A percentile compares a stretch with the other conserved stretches of the same genome.
phyloP scores from a whole-genome alignment of 2,113 vertebrate species.

The Phalacrocorax brasilianus region DNA sequence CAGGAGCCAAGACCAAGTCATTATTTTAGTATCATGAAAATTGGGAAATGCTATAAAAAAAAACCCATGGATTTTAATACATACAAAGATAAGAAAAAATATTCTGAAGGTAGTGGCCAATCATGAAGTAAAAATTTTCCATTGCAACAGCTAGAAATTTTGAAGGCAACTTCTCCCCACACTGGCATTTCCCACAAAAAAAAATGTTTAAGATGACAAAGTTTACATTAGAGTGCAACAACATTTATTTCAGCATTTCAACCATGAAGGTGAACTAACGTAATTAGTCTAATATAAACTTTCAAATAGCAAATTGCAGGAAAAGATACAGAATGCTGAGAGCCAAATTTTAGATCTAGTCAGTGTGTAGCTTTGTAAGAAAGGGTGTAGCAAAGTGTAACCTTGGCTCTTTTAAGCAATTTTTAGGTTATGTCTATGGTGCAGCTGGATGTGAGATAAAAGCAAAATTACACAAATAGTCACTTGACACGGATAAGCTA shows the following conservation, averaged over 20 bases:
- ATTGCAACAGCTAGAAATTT: not conserved
- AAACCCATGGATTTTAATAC: not conserved
- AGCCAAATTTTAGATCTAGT: not conserved
- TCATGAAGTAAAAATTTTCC: not conserved
- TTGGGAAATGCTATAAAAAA: not conserved
- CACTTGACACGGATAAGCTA: not conserved
- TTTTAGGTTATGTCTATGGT: not conserved
- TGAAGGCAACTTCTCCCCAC: not conserved
- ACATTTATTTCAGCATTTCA: not conserved
- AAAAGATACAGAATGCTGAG: not conserved
- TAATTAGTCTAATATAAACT: not conserved
- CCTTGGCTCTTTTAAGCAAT: not conserved
- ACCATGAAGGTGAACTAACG: not conserved
- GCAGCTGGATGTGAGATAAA: not conserved
- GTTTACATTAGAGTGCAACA: not conserved
- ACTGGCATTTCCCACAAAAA: not conserved
- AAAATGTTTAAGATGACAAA: not conserved
- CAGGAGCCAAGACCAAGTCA: not conserved
- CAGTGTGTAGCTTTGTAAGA: not conserved
- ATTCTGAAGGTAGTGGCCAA: not conserved
- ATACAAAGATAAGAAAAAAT: not conserved
- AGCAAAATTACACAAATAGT: not conserved
- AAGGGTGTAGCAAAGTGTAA: no score
- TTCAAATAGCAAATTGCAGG: not conserved
- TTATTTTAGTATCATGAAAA: not conserved